Evolutionary conservation across 1,140 invertebrate genomes (phyloP).

Genomic region (Zaprionus taronus): DNA sequence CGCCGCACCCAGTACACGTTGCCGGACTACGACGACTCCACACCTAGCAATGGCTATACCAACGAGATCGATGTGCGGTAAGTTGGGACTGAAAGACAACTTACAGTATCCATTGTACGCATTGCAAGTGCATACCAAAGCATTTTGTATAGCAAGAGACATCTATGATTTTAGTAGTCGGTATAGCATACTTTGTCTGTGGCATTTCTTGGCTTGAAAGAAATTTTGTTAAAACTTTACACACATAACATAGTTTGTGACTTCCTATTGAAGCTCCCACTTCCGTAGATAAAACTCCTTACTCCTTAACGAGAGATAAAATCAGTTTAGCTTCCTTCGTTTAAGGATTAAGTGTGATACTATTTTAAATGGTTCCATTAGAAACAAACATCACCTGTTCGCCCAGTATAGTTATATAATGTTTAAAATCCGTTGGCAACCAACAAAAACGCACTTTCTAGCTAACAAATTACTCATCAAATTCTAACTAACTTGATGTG

Average conservation of each 20-base stretch:
- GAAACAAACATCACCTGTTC: no score
- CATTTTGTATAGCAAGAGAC: neutral
- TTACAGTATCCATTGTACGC: neutral
- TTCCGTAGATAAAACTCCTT: no score
- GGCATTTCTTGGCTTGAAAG: neutral
- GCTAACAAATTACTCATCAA: no score
- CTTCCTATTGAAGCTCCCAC: neutral
- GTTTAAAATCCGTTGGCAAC: no score
- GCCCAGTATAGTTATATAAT: no score
- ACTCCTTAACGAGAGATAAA: no score
- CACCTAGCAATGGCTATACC: slow-evolving; percentile 90
- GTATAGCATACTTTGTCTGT: neutral
- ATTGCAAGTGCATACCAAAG: neutral
- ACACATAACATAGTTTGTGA: neutral
- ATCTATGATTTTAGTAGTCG: neutral
- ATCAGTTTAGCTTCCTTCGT: no score
- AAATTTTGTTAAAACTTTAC: neutral
- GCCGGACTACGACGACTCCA: slow-evolving; percentile 92
- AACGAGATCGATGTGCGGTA: slow-evolving; percentile 92
- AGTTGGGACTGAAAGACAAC: slow-evolving; percentile 57
- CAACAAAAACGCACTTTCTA: no score
- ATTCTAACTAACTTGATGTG: no score
- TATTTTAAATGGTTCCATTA: no score
- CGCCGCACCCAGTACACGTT: slow-evolving; percentile 92
- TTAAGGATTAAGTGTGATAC: no score